Base-by-base conservation (phyloP, 2,797 vertebrate genomes). In the Amblyraja radiata region DNA sequence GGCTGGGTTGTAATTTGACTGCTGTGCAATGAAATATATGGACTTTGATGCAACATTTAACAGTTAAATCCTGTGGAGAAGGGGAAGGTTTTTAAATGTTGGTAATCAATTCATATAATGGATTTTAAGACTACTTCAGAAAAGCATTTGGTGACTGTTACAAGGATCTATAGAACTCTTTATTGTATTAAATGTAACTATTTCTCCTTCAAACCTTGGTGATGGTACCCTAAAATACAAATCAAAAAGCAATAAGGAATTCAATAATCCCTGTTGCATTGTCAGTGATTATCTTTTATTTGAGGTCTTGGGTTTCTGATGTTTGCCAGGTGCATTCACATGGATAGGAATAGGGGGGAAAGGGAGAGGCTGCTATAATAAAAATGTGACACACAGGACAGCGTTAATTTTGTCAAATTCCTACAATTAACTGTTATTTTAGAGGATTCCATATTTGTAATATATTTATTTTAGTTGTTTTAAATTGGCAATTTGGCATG, bases 161-260 rank as follows among this genome's bases (percentile, higher is more conserved):
- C 11, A 74, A 73, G 32, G 16, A 68, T 46, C 36, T 91, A 71
- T 90, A 23, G 21, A 71, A 71, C 21, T 39, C 39, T 21, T 54
- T 16, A n/a, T 86, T 36, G 36, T 71, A 71, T 36, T 16, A 68
- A 68, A 71, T 90, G 7, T 71, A 32, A 71, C 39, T 46, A 2
- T 21, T 1, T 88, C 61, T 54, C 36, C 36, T 28, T 91, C 71
- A 74, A 10, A 74, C 11, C 46, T 74, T 76, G 71, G 23, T 76
- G 54, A 68, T n/a, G 18, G 63, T n/a, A 61, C 6, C 54, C 86
- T 76, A 76, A 39, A 76, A 74, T 54, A 76, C 23, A 74, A 74
- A 91, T 25, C 90, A 91, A 91, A 36, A 76, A 74, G 68, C 71
- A 92, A 92, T 74, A 90, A 46, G 46, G 46, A 46, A 46, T 46